Percentiles rank a stretch among this genome's conserved stretches.
These are phyloP conservation scores for Eubasilissa regina DNA, from an alignment of 1,140 invertebrate genomes.

Conservation along the genomic window DNA sequence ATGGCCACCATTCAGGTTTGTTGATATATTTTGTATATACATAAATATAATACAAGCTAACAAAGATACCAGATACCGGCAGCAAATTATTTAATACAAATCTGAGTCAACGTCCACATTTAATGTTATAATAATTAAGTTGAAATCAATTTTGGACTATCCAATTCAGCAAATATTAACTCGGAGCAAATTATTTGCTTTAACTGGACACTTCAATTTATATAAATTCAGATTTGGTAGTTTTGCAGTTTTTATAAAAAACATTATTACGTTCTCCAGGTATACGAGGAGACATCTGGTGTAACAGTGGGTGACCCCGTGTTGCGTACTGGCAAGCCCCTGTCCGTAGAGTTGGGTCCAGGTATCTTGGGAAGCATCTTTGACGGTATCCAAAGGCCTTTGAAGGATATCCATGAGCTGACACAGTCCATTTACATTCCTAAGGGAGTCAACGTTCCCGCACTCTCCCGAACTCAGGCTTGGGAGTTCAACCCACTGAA, in stretches of 20 bases:
- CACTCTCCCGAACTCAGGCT: slow-evolving; percentile 83
- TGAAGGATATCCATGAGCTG: slow-evolving; percentile 96
- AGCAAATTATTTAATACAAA: too few relatives aligned
- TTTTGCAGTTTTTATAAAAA: neutral
- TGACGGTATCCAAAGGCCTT: slow-evolving; percentile 98
- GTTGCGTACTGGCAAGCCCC: slow-evolving; percentile 96
- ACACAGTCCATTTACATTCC: slow-evolving; percentile 99
- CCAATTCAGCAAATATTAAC: too few relatives aligned
- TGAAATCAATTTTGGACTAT: too few relatives aligned
- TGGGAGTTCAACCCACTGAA: slow-evolving; percentile 96
- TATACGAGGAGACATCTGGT: slow-evolving; percentile 99
- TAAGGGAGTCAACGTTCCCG: slow-evolving; percentile 96
- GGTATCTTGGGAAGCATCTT: slow-evolving; percentile 99
- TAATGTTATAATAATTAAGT: too few relatives aligned
- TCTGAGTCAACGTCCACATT: too few relatives aligned
- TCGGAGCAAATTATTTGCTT: too few relatives aligned
- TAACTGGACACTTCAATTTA: too few relatives aligned
- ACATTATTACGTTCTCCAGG: slow-evolving; percentile 69
- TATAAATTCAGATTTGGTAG: too few relatives aligned
- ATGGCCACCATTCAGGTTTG: slow-evolving; percentile 98
- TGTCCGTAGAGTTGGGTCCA: slow-evolving; percentile 99
- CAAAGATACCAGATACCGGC: neutral
- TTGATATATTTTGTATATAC: neutral
- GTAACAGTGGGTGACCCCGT: slow-evolving; percentile 99
- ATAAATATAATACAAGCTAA: neutral